Evolutionary conservation across 2,113 vertebrate species (phyloP), one percentile per base, ranked within the genome.

Genomic region (Ptychochromis oligacanthus): DNA sequence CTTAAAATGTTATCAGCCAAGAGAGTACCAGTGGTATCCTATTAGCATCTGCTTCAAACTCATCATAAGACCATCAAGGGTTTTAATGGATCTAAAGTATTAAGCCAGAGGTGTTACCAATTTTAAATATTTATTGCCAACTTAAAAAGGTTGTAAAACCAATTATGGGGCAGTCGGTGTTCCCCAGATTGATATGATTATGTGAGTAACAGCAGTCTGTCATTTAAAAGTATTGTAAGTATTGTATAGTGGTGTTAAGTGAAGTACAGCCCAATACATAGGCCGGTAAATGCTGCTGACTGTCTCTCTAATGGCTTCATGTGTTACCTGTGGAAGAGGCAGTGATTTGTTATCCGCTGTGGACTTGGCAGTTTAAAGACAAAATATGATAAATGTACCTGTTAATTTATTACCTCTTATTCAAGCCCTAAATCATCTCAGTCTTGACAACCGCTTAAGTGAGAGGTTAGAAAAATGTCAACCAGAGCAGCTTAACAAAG

Each of bases 401-500:
- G 67, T 46, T 70, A 4, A 79, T 79, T 24, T 58, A 56, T 24
- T 9, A 1, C 26, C 49, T 15, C 7, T 13, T 17, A 24, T 22
- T 43, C 15, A 61, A 28, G 26, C 24, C 15, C 54, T 11, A 43
- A 60, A 75, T 76, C 40, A 52, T 34, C 70, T 74, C 46, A 3
- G 18, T 40, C 26, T 24, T 52, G n/a, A 24, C 40, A 38, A 14
- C 36, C 8, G 56, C 31, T 61, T 10, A 6, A 54, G 24, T 2
- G 2, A 75, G 17, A 79, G 76, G 46, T 77, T 57, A 0, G n/a
- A 67, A 72, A 88, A 70, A 57, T 17, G 40, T 83, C 22, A 79
- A 38, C 52, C 57, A 15, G 59, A 84, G 54, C 62, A 84, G 78
- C 67, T 75, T 77, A 87, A 87, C 72, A 31, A 65, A 61, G 61